Conservation (phyloP, 2,113 vertebrate species). For the Siniperca chuatsi region DNA sequence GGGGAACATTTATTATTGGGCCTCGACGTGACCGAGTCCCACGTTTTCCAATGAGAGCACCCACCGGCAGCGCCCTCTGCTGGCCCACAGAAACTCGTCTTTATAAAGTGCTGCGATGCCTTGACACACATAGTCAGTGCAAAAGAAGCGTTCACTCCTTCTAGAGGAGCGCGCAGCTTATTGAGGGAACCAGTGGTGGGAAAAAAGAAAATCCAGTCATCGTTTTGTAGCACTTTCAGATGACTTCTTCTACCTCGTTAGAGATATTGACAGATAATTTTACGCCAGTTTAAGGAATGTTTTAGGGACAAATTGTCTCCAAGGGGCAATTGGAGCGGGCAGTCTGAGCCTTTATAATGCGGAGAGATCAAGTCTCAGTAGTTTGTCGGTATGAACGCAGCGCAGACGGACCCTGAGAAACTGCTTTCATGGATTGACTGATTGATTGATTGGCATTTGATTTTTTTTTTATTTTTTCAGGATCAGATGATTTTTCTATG, state of each 20-base stretch:
- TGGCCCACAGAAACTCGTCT: constrained; percentile 38
- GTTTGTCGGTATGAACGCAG: constrained; percentile 75
- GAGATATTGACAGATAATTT: constrained; percentile 32
- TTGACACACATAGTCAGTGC: constrained; percentile 72
- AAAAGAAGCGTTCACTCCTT: constrained; percentile 70
- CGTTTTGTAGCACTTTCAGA: constrained; percentile 65
- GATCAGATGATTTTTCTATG: constrained; percentile 38
- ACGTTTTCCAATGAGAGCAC: constrained; percentile 43
- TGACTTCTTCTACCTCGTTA: constrained; percentile 51
- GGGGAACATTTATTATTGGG: constrained; percentile 47
- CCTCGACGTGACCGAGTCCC: constrained; percentile 8
- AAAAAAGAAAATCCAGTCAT: constrained; percentile 1
- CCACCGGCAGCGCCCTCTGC: constrained; percentile 70
- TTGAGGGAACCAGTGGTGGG: constrained; percentile 27
- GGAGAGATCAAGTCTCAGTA: constrained; percentile 77
- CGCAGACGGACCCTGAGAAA: constrained; percentile 70
- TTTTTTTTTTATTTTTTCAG: constrained; percentile 24
- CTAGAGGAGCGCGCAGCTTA: constrained; percentile 69
- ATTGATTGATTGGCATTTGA: constrained; percentile 54
- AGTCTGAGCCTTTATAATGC: constrained; percentile 67
- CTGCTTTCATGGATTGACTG: constrained; percentile 75
- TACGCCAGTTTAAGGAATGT: constrained; percentile 52
- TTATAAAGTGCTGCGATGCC: constrained; percentile 73
- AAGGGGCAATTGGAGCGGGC: constrained; percentile 51
- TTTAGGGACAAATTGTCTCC: constrained; percentile 52